These are phyloP conservation scores for Nomada flava DNA, from an alignment of 2,888 invertebrate species.

Conservation along the genomic window DNA sequence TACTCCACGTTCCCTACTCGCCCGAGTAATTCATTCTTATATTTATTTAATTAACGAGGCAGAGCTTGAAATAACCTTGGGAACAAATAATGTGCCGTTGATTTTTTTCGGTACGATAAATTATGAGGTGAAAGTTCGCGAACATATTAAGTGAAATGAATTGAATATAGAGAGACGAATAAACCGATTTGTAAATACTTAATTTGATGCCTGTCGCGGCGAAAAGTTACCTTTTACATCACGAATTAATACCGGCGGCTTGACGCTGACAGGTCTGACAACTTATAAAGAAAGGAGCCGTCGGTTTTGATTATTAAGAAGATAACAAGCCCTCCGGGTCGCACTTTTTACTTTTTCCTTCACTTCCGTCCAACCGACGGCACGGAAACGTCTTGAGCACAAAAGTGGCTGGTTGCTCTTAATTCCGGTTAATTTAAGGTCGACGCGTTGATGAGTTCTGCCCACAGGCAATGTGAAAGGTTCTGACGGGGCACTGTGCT, in stretches of 20 bases:
- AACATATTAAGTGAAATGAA: neutral
- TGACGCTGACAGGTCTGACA: conserved; percentile 81
- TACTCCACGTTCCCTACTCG: neutral
- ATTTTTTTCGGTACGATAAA: no score
- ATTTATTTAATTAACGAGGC: neutral
- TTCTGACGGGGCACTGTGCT: conserved; percentile 54
- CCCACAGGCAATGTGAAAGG: conserved; percentile 59
- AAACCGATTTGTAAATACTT: neutral
- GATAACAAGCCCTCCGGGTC: conserved; percentile 79
- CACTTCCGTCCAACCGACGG: conserved; percentile 62
- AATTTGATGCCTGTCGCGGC: neutral
- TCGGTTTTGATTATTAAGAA: conserved; percentile 82
- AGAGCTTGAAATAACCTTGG: no score
- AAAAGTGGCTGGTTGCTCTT: conserved; percentile 68
- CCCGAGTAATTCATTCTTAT: neutral
- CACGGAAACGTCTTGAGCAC: conserved; percentile 61
- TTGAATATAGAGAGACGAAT: neutral
- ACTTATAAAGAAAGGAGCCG: conserved; percentile 71
- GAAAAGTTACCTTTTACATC: conserved; percentile 68
- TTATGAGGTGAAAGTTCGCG: rapidly evolving
- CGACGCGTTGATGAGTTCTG: conserved; percentile 70
- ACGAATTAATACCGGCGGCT: conserved; percentile 79
- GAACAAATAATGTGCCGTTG: no score
- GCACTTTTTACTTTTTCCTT: conserved; percentile 75
- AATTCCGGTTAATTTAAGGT: conserved; percentile 73